Evolutionary conservation across 2,888 invertebrate species (phyloP).

Genomic region (Nemotelus pantherinus): DNA sequence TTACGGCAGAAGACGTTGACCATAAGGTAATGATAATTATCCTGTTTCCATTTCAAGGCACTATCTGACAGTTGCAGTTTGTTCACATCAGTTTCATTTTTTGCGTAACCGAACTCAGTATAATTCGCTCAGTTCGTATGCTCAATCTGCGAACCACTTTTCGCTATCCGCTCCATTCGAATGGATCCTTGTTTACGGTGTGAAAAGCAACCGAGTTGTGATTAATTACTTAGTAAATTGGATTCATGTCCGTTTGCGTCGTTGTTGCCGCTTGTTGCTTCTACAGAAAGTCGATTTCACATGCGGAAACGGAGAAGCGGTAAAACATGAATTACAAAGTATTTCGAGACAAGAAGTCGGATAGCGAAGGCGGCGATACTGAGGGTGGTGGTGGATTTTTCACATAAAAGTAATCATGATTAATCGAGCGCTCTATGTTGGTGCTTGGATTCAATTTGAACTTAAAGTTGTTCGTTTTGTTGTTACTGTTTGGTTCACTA

Average conservation of each 20-base stretch:
- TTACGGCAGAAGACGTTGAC: slow-evolving; percentile 16
- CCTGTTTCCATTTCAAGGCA: neutral
- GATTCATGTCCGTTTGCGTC: slow-evolving; percentile 35
- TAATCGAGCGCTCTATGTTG: slow-evolving; percentile 63
- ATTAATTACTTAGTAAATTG: slow-evolving; percentile 58
- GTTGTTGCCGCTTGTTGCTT: slow-evolving; percentile 31
- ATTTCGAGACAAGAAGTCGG: neutral
- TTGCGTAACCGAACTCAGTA: slow-evolving; percentile 2
- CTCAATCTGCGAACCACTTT: slow-evolving; percentile 5
- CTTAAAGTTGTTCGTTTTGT: slow-evolving; percentile 4
- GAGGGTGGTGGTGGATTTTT: neutral
- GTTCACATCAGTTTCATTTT: neutral
- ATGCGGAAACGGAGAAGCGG: slow-evolving; percentile 24
- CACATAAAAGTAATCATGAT: slow-evolving; percentile 59
- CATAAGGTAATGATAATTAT: slow-evolving; percentile 43
- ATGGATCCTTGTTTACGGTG: slow-evolving; percentile 53
- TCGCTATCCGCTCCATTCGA: slow-evolving; percentile 54
- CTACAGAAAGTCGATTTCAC: slow-evolving; percentile 1
- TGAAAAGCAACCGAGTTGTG: slow-evolving; percentile 53
- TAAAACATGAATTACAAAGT: slow-evolving; percentile 26
- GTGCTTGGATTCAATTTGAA: slow-evolving; percentile 18
- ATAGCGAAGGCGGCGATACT: neutral
- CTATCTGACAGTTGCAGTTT: neutral
- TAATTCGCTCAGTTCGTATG: slow-evolving; percentile 6
- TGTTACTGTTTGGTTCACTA: neutral